A percentile compares a stretch with the other conserved stretches of the same genome.
phyloP scores from a whole-genome alignment of 2,113 vertebrate genomes.

The Zapornia atra region DNA sequence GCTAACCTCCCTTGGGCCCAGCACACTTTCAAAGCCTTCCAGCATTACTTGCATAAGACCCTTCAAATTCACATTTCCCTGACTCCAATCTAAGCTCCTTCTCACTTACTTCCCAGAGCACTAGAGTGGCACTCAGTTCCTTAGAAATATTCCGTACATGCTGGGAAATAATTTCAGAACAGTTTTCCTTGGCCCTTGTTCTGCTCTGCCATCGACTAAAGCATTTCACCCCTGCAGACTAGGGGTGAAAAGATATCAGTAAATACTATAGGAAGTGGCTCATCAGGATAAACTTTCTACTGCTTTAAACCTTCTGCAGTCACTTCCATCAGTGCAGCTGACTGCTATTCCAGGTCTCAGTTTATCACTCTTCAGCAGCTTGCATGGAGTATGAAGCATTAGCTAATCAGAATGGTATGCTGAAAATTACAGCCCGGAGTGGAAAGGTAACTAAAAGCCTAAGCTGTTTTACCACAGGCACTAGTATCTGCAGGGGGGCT shows the following conservation, averaged over 20 bases:
- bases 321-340: neutral
- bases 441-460: neutral
- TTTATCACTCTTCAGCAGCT: neutral
- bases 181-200: neutral
- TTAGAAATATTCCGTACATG: neutral
- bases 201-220: neutral
- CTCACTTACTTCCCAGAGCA: neutral
- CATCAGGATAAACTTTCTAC: neutral
- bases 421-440: neutral
- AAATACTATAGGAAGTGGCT: neutral
- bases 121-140: neutral
- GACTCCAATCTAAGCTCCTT: neutral
- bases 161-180: neutral
- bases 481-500: neutral
- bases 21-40: neutral
- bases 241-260: neutral
- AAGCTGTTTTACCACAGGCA: neutral
- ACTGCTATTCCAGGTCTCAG: neutral
- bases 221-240: no score
- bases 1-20: neutral
- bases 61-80: neutral
- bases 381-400: neutral
- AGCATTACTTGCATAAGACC: neutral
- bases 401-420: slow-evolving; percentile 37
- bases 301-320: neutral